Conservation (phyloP, 2,888 invertebrate genomes). For the Athalia circularis region DNA sequence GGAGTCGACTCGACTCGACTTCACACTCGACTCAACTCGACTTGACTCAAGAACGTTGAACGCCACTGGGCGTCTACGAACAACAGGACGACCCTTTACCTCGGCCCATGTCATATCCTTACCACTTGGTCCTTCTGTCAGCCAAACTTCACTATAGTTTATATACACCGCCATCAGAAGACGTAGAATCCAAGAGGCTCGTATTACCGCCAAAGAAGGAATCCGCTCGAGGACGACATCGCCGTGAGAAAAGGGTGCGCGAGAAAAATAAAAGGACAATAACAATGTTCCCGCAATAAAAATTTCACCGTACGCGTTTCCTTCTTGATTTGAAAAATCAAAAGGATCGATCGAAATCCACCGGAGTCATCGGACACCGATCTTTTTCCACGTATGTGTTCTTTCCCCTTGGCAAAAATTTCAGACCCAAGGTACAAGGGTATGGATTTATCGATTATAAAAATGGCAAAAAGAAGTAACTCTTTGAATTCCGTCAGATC, state of each 20-base stretch:
- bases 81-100: slow-evolving; percentile 22
- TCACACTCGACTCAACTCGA: neutral
- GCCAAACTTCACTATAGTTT: slow-evolving; percentile 1
- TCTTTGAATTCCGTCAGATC: no score
- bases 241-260: neutral
- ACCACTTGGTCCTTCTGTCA: slow-evolving; percentile 19
- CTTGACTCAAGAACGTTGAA: slow-evolving; percentile 20
- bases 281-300: neutral
- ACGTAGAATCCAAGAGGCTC: slow-evolving; percentile 14
- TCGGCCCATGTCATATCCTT: slow-evolving; percentile 33
- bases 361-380: no score
- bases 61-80: slow-evolving; percentile 9
- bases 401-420: no score
- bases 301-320: no score
- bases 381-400: no score
- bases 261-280: neutral
- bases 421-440: no score
- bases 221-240: neutral
- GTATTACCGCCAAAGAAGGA: neutral
- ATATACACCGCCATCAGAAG: slow-evolving; percentile 12
- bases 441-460: no score
- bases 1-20: no score
- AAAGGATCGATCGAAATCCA: no score
- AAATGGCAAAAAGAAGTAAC: no score
- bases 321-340: no score